These are phyloP conservation scores for Embiotoca jacksoni DNA, from an alignment of 2,113 vertebrate species.

Conservation along the genomic window DNA sequence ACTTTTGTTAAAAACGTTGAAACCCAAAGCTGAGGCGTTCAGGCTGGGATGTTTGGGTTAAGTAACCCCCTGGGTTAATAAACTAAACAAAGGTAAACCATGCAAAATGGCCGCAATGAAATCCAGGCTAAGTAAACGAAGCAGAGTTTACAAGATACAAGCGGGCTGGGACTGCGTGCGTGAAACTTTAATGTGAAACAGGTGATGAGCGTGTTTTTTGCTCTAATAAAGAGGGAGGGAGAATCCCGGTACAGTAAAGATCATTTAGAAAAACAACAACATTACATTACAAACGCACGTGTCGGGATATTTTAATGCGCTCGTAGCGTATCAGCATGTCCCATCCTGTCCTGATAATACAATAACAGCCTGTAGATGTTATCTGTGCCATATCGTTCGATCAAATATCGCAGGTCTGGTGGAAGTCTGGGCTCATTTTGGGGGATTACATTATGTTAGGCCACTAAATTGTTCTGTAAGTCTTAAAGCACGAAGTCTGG, in stretches of 20 bases:
- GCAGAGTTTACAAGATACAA: slow-evolving; percentile 95
- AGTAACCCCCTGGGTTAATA: slow-evolving; percentile 99
- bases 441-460: slow-evolving; percentile 41
- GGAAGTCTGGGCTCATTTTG: slow-evolving; percentile 18
- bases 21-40: slow-evolving; percentile 91
- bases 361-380: slow-evolving; percentile 33
- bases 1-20: slow-evolving; percentile 91
- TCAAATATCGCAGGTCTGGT: slow-evolving; percentile 47
- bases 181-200: slow-evolving; percentile 93
- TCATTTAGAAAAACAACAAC: slow-evolving; percentile 20
- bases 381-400: slow-evolving; percentile 48
- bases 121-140: slow-evolving; percentile 98
- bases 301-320: slow-evolving; percentile 11
- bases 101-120: slow-evolving; percentile 98
- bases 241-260: slow-evolving; percentile 48
- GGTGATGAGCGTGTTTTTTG: slow-evolving; percentile 84
- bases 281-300: slow-evolving; percentile 31
- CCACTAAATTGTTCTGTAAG: slow-evolving; percentile 44
- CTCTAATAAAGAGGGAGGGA: slow-evolving; percentile 65
- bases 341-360: slow-evolving; percentile 21
- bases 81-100: slow-evolving; percentile 99
- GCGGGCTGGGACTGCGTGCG: slow-evolving; percentile 82
- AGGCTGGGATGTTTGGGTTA: slow-evolving; percentile 93
- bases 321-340: slow-evolving; percentile 4
- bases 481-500: slow-evolving; percentile 51